Conservation (phyloP, 2,113 vertebrate genomes). For the Eulacestoma nigropectus region DNA sequence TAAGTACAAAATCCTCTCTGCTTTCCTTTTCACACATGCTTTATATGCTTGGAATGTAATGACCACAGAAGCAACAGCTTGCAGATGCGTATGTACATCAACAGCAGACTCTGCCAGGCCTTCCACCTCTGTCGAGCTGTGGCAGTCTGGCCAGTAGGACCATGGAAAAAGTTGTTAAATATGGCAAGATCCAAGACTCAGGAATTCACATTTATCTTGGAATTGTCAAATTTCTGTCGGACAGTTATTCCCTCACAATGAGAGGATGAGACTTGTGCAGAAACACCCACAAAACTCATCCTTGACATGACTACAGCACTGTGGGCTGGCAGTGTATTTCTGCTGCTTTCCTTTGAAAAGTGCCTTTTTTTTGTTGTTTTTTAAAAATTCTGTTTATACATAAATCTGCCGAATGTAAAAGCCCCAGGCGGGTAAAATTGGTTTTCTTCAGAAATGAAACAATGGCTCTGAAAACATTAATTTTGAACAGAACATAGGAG, state of each 20-base stretch:
- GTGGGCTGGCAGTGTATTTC: neutral
- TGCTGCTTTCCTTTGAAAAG: neutral
- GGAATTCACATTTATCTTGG: neutral
- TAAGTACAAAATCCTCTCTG: neutral
- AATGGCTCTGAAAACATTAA: neutral
- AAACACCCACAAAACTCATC: neutral
- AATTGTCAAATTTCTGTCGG: neutral
- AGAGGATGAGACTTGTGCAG: accelerated
- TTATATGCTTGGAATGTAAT: neutral
- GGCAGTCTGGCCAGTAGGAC: neutral
- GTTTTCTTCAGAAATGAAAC: neutral
- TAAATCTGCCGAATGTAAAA: neutral
- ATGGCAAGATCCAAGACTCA: neutral
- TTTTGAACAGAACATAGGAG: neutral
- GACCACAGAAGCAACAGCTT: neutral
- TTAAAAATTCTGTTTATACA: too few relatives aligned
- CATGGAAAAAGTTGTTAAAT: neutral
- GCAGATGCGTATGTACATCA: accelerated
- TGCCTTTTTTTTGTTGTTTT: too few relatives aligned
- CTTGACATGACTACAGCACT: neutral
- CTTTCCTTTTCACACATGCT: neutral
- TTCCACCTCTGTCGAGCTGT: neutral
- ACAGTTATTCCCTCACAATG: neutral
- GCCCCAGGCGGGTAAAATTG: neutral
- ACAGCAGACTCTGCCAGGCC: neutral